These are phyloP conservation scores for Stratiomys singularior DNA, from an alignment of 2,888 invertebrate genomes.

Conservation along the genomic window DNA sequence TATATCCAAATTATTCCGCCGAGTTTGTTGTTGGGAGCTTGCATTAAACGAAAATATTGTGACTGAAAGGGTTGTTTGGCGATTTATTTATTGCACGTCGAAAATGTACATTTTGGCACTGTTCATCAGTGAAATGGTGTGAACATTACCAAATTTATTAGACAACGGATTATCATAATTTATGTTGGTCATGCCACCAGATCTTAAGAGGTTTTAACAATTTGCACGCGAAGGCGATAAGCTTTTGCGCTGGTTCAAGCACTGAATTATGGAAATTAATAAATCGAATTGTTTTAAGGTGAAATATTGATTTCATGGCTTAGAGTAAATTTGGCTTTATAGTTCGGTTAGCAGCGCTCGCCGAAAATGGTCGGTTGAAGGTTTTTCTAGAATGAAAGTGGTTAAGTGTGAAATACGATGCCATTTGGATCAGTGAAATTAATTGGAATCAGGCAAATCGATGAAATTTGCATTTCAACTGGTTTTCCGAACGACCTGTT, in stretches of 20 bases:
- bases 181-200: neutral
- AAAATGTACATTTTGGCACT: slow-evolving; percentile 34
- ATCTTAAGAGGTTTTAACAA: slow-evolving; percentile 27
- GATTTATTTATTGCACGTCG: slow-evolving; percentile 33
- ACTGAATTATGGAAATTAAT: slow-evolving; percentile 24
- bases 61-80: slow-evolving; percentile 25
- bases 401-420: neutral
- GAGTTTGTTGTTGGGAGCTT: slow-evolving; percentile 32
- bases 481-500: too few relatives aligned
- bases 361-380: neutral
- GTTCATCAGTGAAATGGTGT: slow-evolving; percentile 31
- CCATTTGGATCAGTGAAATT: neutral
- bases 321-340: slow-evolving; percentile 15
- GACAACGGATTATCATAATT: slow-evolving; percentile 21
- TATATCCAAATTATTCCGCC: slow-evolving; percentile 35
- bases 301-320: neutral
- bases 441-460: too few relatives aligned
- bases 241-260: neutral
- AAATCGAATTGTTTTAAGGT: slow-evolving; percentile 8
- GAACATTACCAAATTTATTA: slow-evolving; percentile 38
- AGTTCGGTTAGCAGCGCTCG: slow-evolving; percentile 17
- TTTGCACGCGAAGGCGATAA: neutral
- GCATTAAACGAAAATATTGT: slow-evolving; percentile 36
- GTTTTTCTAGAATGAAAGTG: neutral
- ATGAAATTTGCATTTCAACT: too few relatives aligned